Conservation (phyloP, 35 echinoderm and acorn worm genomes). For the Ophioderma brevispina region DNA sequence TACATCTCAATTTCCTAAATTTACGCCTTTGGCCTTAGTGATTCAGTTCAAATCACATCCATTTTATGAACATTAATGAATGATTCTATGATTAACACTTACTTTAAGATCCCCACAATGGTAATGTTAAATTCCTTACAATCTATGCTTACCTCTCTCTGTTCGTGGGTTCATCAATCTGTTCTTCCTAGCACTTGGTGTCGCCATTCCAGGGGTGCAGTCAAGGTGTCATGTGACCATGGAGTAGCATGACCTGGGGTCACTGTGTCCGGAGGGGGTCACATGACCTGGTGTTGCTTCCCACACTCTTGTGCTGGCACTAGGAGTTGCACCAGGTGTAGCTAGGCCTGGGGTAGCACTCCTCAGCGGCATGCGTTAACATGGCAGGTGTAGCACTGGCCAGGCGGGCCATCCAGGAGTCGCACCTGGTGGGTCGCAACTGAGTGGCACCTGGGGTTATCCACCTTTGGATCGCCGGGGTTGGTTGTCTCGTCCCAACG, state of each 20-base stretch:
- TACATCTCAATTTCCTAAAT: too few relatives aligned
- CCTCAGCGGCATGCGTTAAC: too few relatives aligned
- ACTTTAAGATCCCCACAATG: too few relatives aligned
- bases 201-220: conserved; percentile 51
- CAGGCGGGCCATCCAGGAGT: conserved; percentile 73
- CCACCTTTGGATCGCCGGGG: conserved; percentile 89
- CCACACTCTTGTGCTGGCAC: conserved; percentile 88
- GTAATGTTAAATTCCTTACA: too few relatives aligned
- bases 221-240: conserved; percentile 75
- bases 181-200: conserved; percentile 88
- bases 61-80: too few relatives aligned
- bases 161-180: conserved; percentile 99
- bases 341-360: conserved; percentile 56
- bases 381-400: conserved; percentile 79
- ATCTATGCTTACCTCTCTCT: conserved; percentile 95
- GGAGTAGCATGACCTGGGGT: conserved; percentile 89
- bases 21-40: too few relatives aligned
- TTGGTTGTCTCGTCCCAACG: conserved; percentile 98
- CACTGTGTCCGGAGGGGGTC: conserved; percentile 88
- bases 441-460: conserved; percentile 90
- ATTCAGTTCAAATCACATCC: too few relatives aligned
- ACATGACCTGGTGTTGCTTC: conserved; percentile 94
- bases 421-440: conserved; percentile 63
- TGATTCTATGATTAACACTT: too few relatives aligned
- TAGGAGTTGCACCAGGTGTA: conserved; percentile 71